These are phyloP conservation scores for Ceratothoa steindachneri DNA, from an alignment of 2,888 invertebrate genomes.

Conservation along the genomic window DNA sequence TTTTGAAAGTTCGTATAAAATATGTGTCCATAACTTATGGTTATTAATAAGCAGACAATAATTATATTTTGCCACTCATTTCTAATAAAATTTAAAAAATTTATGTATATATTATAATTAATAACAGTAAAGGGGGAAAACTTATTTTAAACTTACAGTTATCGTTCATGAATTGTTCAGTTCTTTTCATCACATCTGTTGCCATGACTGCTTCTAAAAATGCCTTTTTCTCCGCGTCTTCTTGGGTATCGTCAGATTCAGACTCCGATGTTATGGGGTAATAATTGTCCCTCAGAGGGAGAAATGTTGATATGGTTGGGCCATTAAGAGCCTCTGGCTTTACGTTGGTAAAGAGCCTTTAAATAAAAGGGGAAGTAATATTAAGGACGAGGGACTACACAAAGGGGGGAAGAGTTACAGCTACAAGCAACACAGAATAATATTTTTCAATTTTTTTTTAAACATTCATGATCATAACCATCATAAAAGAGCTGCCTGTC, in stretches of 20 bases:
- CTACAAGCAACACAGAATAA: too few relatives aligned
- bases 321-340: slow-evolving; percentile 23
- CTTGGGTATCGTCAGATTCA: slow-evolving; percentile 1
- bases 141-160: slow-evolving; percentile 17
- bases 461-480: too few relatives aligned
- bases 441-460: too few relatives aligned
- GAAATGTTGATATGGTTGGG: slow-evolving; percentile 59
- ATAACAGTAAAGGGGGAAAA: too few relatives aligned
- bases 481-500: too few relatives aligned
- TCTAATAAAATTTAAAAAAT: not conserved
- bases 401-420: too few relatives aligned
- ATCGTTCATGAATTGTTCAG: slow-evolving; percentile 13
- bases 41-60: too few relatives aligned
- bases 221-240: not conserved
- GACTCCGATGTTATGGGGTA: slow-evolving; percentile 55
- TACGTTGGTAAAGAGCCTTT: slow-evolving; percentile 29
- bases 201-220: slow-evolving; percentile 17
- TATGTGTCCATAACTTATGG: too few relatives aligned
- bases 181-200: slow-evolving; percentile 8
- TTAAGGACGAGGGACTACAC: too few relatives aligned
- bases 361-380: too few relatives aligned
- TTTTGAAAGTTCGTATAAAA: too few relatives aligned
- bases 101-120: slow-evolving; percentile 13
- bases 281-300: slow-evolving; percentile 76
- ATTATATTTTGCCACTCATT: too few relatives aligned